Evolutionary conservation across 2,888 invertebrate species (phyloP).

Genomic region (Scelioninae gen. 2): DNA sequence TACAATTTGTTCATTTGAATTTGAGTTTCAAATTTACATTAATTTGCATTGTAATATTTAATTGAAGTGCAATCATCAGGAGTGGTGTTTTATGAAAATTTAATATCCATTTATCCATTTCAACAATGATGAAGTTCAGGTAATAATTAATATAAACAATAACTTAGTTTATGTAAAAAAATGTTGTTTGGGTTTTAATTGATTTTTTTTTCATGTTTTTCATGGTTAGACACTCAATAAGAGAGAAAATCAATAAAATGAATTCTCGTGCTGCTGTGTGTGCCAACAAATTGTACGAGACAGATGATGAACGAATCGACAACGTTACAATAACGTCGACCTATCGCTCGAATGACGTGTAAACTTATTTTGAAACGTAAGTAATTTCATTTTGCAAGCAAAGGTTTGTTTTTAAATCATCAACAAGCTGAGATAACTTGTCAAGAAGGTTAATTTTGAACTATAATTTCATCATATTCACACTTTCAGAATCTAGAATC

Average conservation of each 20-base stretch:
- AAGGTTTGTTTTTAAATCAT: too few relatives aligned
- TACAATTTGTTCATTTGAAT: too few relatives aligned
- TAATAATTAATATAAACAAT: too few relatives aligned
- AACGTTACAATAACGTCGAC: constrained; percentile 22
- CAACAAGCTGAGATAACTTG: too few relatives aligned
- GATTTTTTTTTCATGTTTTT: constrained; percentile 20
- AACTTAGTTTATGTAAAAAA: background rate
- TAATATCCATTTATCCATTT: too few relatives aligned
- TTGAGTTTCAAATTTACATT: too few relatives aligned
- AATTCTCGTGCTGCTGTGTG: constrained; percentile 62
- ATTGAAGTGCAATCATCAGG: too few relatives aligned
- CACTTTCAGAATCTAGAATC: constrained; percentile 39
- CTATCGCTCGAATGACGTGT: constrained; percentile 11
- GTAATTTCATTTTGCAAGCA: too few relatives aligned
- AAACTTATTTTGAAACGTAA: constrained; percentile 14
- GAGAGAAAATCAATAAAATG: constrained; percentile 69
- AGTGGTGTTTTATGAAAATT: too few relatives aligned
- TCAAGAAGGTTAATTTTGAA: too few relatives aligned
- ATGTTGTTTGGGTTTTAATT: constrained; percentile 6
- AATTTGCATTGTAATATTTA: too few relatives aligned
- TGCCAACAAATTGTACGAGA: constrained; percentile 69
- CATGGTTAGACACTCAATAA: constrained; percentile 60
- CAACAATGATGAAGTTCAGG: too few relatives aligned
- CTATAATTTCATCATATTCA: constrained; percentile 2
- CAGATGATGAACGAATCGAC: constrained; percentile 38